A percentile compares a stretch with the other conserved stretches of the same genome.
Conservation (phyloP, 2,113 vertebrate genomes). For the Australoheros scitulus region DNA sequence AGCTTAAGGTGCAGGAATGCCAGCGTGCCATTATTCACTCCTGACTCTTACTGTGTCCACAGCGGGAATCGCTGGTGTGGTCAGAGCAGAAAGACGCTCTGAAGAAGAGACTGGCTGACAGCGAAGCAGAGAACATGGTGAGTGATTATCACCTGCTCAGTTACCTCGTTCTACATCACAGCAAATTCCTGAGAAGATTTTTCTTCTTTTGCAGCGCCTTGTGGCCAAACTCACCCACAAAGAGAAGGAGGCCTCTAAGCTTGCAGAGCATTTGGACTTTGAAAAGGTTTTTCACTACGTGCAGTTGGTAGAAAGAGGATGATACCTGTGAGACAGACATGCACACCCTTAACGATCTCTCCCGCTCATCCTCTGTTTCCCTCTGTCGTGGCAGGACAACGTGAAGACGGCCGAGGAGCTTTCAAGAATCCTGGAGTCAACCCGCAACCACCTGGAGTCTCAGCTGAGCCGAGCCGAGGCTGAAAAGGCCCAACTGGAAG, state of each 20-base stretch:
- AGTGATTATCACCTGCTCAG: background rate
- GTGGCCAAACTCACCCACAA: constrained; percentile 82
- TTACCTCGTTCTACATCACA: background rate
- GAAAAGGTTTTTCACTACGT: constrained; percentile 79
- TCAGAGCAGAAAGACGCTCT: constrained; percentile 80
- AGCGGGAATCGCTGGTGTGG: constrained; percentile 80
- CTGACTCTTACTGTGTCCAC: constrained; percentile 21
- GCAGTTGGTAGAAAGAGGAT: background rate
- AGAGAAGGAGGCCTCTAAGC: constrained; percentile 83
- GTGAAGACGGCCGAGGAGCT: constrained; percentile 81
- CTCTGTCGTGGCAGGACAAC: constrained; percentile 79
- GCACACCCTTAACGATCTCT: background rate
- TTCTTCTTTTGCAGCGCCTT: constrained; percentile 81
- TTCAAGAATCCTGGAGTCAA: constrained; percentile 84
- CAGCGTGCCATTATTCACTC: background rate
- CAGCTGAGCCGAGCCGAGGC: constrained; percentile 85
- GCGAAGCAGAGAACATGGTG: constrained; percentile 88
- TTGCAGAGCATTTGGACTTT: constrained; percentile 81
- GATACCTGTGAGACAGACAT: background rate
- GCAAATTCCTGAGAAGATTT: background rate
- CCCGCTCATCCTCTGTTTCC: background rate
- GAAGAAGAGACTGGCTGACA: constrained; percentile 80
- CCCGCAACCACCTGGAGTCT: constrained; percentile 82
- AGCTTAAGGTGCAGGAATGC: background rate
- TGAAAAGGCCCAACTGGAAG: constrained; percentile 80